Evolutionary conservation across 2,113 vertebrate species (phyloP), one percentile per base, ranked within the genome.

Genomic region (Craseonycteris thonglongyai): DNA sequence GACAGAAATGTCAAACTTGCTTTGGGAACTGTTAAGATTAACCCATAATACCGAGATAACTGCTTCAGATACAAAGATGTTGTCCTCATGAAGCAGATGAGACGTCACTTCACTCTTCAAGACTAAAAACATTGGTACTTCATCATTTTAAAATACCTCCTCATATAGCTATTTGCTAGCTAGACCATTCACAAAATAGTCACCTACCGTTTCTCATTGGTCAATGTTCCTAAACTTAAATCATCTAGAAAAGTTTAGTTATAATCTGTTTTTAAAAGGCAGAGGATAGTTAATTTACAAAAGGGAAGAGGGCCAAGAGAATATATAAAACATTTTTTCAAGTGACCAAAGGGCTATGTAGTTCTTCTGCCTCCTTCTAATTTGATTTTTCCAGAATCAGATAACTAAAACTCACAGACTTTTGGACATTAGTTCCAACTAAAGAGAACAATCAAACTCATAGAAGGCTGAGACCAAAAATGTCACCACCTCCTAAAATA

Each of bases 11-110:
- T 81, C 76, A 82, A 80, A 49, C 58, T 33, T 75, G 14, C n/a
- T 94, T 82, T n/a, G n/a, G 49, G 56, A 83, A 89, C 85, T 68
- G 82, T 38, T 76, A 75, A 75, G n/a, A 83, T 66, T 83, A 83
- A 75, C 69, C 33, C 51, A 59, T 14, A 89, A n/a, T 59, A 76
- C 19, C 49, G 38, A 38, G 49, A 59, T 66, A 40, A 75, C 49
- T 59, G 49, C 5, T 76, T 76, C n/a, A 21, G 49, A 75, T 59
- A 66, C 58, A 66, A 94, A 74, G 54, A 75, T 28, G 2, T 8
- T 59, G 26, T 49, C 33, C 75, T 33, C 33, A 88, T 5, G 40
- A 56, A 69, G 40, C 49, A 75, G 3, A 93, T 83, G n/a, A 83
- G 26, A n/a, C 26, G 38, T 75, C 28, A 75, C 15, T 76, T 89